Evolutionary conservation across 2,797 vertebrate species (phyloP), one percentile per base, ranked within the genome.

Genomic region (Bovichtus diacanthus): DNA sequence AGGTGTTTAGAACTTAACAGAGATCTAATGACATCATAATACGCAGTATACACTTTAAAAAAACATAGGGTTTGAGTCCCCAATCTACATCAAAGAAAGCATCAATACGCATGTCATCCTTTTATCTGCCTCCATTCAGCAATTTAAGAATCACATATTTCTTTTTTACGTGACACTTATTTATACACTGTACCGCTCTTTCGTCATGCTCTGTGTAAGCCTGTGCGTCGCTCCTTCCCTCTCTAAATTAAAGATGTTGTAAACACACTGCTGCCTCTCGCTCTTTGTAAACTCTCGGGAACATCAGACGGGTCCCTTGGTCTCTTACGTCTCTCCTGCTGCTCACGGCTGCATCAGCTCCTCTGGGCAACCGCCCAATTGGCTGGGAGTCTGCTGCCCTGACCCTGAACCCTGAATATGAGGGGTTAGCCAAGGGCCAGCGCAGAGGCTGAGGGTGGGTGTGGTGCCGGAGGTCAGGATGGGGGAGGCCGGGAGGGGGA

Each of bases 371-470:
- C 77, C 64, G 65, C 89, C 92, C 93, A 94, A 81, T 80, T 93
- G 93, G 88, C 92, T 90, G 76, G 60, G 78, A 93, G 90, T 89
- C 86, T 84, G 81, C 86, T 93, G 91, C 76, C 94, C 95, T 90
- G 88, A 90, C 94, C 94, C 81, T 95, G 94, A 95, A 94, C 94
- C 77, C 76, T 81, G 90, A 59, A 80, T 78, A 81, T 21, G 77
- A 86, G 86, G 86, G 94, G 94, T 95, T 84, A 95, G 93, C 93
- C 94, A 94, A 90, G 88, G 94, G 94, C 90, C 91, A 90, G 79
- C 27, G 60, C 50, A 55, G 58, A 88, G 90, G 83, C 86, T 83
- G 79, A 89, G 90, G 84, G 87, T 87, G 93, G 92, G 91, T 92
- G 94, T 86, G 89, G 91, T 89, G 87, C 82, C 39, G 84, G 79